Evolutionary conservation across 2,797 vertebrate genomes (phyloP), one percentile per base, ranked within the genome.

Genomic region (Lacerta viridis): DNA sequence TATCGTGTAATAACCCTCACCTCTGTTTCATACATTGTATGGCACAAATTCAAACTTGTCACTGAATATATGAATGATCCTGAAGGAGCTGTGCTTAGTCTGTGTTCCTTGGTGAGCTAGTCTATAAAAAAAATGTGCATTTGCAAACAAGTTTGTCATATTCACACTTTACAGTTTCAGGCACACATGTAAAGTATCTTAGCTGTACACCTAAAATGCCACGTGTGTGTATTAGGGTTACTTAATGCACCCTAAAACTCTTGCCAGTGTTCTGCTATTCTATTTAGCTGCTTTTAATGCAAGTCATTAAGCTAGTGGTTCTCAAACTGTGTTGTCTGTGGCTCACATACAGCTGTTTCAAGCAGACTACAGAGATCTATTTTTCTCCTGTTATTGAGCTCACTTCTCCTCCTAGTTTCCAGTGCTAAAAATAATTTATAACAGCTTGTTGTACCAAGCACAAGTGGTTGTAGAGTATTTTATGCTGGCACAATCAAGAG

Each of bases 281-380:
- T 88, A 66, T 93, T 92, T 84, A 93, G 84, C 92, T 91, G 71
- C 93, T 91, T 81, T 94, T 89, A 85, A 83, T 90, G 94, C 92
- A 85, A 79, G 95, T 96, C 95, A 90, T 77, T 93, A 86, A 91
- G 69, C 64, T 88, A 89, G 89, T 71, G 90, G 92, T 94, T 96
- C 96, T 96, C 95, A 95, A 90, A 90, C 36, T 33, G 55, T 91
- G 68, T 88, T 66, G 64, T 71, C 83, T 92, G 36, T 36, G 33
- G 36, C 27, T 85, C 80, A 9, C 76, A 79, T 81, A 80, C 84
- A 33, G 71, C 11, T 1, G 15, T 81, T 81, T 10, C 87, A 90
- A 88, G 36, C 86, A 79, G 94, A 91, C 91, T 92, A 81, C 79
- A 86, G 90, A 3, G 0, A 76, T 50, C 75, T 41, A 23, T 66